These are phyloP conservation scores for Synanthedon myopaeformis DNA, from an alignment of 2,888 invertebrate species.

Conservation along the genomic window DNA sequence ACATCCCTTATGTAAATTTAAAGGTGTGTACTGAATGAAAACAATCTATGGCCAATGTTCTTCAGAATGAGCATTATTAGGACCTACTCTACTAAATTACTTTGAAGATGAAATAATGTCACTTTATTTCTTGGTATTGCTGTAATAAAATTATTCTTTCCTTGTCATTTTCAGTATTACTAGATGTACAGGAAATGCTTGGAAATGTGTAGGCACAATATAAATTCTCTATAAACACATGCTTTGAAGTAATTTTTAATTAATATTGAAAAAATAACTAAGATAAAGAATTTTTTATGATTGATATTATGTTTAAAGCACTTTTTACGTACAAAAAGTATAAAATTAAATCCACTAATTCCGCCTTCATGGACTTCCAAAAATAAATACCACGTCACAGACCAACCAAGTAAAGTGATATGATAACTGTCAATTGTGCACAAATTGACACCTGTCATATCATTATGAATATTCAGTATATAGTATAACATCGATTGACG, in stretches of 20 bases:
- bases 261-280: not conserved
- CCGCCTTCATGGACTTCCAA: constrained; percentile 37
- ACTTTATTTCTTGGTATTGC: too few species aligned
- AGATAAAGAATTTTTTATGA: not conserved
- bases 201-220: too few species aligned
- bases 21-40: not conserved
- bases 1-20: not conserved
- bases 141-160: too few species aligned
- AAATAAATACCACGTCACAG: constrained; percentile 28
- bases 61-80: not conserved
- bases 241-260: too few species aligned
- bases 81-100: not conserved
- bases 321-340: constrained; percentile 24
- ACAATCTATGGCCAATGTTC: not conserved
- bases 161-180: too few species aligned
- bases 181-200: too few species aligned
- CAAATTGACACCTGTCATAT: too few species aligned
- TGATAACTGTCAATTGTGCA: too few species aligned
- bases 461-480: too few species aligned
- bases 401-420: too few species aligned
- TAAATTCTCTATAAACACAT: too few species aligned
- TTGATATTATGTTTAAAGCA: not conserved
- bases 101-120: not conserved
- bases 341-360: constrained; percentile 11
- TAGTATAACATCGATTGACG: too few species aligned